phyloP scores from a whole-genome alignment of 2,797 vertebrate genomes.

The Gallinago nigripennis region DNA sequence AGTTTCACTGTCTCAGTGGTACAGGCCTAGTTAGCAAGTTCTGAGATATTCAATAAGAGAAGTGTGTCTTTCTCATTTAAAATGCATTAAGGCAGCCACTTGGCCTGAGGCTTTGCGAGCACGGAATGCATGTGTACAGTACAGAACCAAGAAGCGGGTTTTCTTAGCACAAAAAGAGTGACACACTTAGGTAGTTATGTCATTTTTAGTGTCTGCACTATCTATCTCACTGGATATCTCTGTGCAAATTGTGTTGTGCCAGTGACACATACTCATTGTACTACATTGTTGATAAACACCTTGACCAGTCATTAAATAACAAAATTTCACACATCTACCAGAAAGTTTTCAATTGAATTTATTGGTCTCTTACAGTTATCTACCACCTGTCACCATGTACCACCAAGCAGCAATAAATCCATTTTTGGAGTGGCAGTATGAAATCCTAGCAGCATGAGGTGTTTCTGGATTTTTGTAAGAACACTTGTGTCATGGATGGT shows the following conservation, averaged over 20 bases:
- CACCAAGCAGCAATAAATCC: background rate
- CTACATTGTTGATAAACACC: background rate
- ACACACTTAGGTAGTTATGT: fast-evolving
- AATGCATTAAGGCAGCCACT: background rate
- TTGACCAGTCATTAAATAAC: background rate
- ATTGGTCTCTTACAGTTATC: background rate
- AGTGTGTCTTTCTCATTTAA: background rate
- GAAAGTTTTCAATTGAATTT: background rate
- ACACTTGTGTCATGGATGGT: background rate
- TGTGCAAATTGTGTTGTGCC: background rate
- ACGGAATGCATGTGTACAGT: background rate
- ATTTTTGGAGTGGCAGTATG: background rate
- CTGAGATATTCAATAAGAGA: background rate
- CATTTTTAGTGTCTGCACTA: background rate
- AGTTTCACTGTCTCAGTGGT: background rate
- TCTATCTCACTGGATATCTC: background rate
- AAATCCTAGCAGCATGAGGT: background rate
- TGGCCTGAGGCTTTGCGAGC: background rate
- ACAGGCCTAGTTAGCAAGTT: background rate
- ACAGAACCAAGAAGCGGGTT: background rate
- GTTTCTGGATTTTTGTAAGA: background rate
- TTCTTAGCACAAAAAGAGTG: background rate
- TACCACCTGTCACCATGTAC: background rate
- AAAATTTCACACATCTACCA: background rate
- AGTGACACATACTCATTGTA: background rate